These are phyloP conservation scores for Suillia variegata DNA, from an alignment of 2,888 invertebrate genomes.

Conservation along the genomic window DNA sequence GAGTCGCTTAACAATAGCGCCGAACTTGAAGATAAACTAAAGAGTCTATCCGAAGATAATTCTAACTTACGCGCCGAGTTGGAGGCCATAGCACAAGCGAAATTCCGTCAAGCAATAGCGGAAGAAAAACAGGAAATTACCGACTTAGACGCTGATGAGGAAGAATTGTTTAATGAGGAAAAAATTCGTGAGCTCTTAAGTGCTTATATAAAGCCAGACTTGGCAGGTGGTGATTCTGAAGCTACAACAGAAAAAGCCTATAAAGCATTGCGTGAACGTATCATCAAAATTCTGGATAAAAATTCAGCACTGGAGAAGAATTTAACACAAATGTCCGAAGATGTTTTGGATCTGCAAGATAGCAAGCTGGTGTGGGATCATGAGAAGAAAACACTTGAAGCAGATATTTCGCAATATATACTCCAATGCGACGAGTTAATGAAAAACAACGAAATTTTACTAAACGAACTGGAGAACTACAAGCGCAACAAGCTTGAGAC, in stretches of 20 bases:
- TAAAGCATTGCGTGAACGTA: slow-evolving; percentile 65
- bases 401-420: slow-evolving; percentile 63
- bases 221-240: slow-evolving; percentile 31
- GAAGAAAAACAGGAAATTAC: slow-evolving; percentile 55
- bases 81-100: slow-evolving; percentile 41
- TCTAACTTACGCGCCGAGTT: slow-evolving; percentile 43
- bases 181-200: slow-evolving; percentile 43
- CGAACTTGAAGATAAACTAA: slow-evolving; percentile 46
- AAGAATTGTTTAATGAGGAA: slow-evolving; percentile 35
- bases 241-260: slow-evolving; percentile 56
- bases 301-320: slow-evolving; percentile 66
- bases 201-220: slow-evolving; percentile 36
- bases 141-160: slow-evolving; percentile 50
- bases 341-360: slow-evolving; percentile 55
- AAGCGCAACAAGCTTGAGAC: slow-evolving; percentile 70
- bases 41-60: slow-evolving; percentile 42
- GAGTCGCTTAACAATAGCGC: slow-evolving; percentile 37
- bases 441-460: slow-evolving; percentile 73
- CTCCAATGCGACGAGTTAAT: slow-evolving; percentile 71
- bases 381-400: slow-evolving; percentile 63
- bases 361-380: slow-evolving; percentile 65
- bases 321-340: slow-evolving; percentile 66
- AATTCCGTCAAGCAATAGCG: slow-evolving; percentile 46
- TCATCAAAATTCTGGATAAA: slow-evolving; percentile 63
- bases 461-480: slow-evolving; percentile 69